Percentiles rank a stretch among this genome's conserved stretches.
phyloP scores from a whole-genome alignment of 1,140 invertebrate species.

The Ylistrum balloti region DNA sequence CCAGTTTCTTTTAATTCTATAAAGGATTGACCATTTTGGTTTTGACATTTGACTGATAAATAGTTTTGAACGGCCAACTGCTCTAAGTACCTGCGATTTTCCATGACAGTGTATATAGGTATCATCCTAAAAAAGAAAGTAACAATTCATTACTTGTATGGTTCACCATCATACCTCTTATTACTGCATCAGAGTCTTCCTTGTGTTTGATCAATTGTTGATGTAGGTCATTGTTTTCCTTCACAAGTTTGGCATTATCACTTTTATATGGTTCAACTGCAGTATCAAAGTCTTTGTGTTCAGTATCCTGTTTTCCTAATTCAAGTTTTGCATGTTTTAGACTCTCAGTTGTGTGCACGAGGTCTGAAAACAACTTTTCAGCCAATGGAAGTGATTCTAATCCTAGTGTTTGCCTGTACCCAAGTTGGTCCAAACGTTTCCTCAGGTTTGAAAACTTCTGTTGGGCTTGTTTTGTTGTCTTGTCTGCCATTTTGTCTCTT shows the following conservation, averaged over 20 bases:
- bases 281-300: constrained; percentile 70
- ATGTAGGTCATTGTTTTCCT: constrained; percentile 88
- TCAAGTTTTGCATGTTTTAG: constrained; percentile 89
- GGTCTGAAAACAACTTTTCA: constrained; percentile 89
- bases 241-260: constrained; percentile 82
- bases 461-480: constrained; percentile 73
- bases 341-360: constrained; percentile 90
- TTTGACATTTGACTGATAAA: too few relatives aligned
- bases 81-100: too few relatives aligned
- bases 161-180: constrained; percentile 81
- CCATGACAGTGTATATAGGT: too few relatives aligned
- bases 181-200: constrained; percentile 85
- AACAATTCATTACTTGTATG: too few relatives aligned
- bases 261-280: constrained; percentile 79
- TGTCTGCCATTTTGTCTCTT: constrained; percentile 50
- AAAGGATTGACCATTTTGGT: too few relatives aligned
- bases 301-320: constrained; percentile 69
- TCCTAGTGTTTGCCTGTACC: constrained; percentile 89
- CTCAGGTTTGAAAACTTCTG: constrained; percentile 84
- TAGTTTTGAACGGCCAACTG: too few relatives aligned
- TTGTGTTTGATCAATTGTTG: constrained; percentile 86
- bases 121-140: too few relatives aligned
- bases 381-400: constrained; percentile 89
- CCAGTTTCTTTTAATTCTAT: too few relatives aligned
- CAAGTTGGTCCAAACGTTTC: constrained; percentile 87